Conservation (phyloP, 1,140 invertebrate species). For the Hylaeus volcanicus region DNA sequence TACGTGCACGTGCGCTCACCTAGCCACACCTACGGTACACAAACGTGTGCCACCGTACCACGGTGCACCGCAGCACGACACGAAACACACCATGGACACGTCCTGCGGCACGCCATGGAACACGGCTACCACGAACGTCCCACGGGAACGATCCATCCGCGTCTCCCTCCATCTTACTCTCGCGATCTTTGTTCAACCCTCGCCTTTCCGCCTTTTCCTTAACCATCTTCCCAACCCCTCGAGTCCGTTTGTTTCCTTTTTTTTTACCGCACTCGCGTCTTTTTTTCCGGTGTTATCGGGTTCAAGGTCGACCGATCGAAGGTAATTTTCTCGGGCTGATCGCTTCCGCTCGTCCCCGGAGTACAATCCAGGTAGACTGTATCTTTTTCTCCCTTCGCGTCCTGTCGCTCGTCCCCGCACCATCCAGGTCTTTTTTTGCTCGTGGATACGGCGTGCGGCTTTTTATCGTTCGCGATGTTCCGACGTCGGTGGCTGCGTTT, state of each 20-base stretch:
- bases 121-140: slow-evolving; percentile 59
- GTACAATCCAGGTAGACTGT: slow-evolving; percentile 38
- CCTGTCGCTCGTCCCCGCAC: too few relatives aligned
- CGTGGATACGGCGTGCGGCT: not conserved
- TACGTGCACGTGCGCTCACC: slow-evolving; percentile 1
- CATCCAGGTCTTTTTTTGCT: too few relatives aligned
- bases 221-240: not conserved
- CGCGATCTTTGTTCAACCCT: not conserved
- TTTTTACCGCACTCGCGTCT: not conserved
- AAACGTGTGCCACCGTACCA: slow-evolving; percentile 20
- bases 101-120: slow-evolving; percentile 66
- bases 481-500: not conserved
- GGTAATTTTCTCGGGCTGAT: slow-evolving; percentile 62
- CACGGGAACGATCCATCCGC: slow-evolving; percentile 62
- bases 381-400: not conserved
- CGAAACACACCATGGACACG: slow-evolving; percentile 65
- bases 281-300: slow-evolving; percentile 42
- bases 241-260: not conserved
- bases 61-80: slow-evolving; percentile 59
- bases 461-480: slow-evolving; percentile 7
- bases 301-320: slow-evolving; percentile 64
- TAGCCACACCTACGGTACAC: slow-evolving; percentile 37
- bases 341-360: slow-evolving; percentile 50
- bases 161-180: slow-evolving; percentile 10
- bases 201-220: slow-evolving; percentile 5